Conservation (phyloP, 2,888 invertebrate species). For the Idaea straminata region DNA sequence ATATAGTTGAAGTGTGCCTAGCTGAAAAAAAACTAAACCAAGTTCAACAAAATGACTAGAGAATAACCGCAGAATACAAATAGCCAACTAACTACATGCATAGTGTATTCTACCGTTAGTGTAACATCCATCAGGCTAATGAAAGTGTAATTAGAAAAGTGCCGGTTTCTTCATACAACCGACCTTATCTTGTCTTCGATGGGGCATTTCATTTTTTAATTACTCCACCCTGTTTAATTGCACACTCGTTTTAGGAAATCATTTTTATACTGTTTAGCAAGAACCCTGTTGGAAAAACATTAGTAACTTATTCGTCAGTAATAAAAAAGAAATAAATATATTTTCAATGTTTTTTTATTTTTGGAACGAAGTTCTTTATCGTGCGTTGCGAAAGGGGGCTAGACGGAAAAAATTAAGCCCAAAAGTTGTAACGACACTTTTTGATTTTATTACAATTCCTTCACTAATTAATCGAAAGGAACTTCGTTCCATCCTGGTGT, state of each 20-base stretch:
- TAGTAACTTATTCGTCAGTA: too few species aligned
- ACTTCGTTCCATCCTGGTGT: too few species aligned
- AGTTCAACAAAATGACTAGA: neutral
- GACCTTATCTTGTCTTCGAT: slow-evolving; percentile 78
- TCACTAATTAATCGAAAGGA: too few species aligned
- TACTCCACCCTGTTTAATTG: slow-evolving; percentile 52
- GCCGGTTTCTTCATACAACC: slow-evolving; percentile 72
- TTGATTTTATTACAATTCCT: too few species aligned
- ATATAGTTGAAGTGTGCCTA: too few species aligned
- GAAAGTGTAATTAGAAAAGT: slow-evolving; percentile 77
- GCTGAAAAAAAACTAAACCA: neutral
- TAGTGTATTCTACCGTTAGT: slow-evolving; percentile 14
- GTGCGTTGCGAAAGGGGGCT: too few species aligned
- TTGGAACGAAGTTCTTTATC: too few species aligned
- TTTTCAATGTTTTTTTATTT: too few species aligned
- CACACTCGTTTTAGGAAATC: slow-evolving; percentile 16
- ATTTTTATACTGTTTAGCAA: neutral
- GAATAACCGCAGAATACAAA: slow-evolving; percentile 9
- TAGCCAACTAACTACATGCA: neutral
- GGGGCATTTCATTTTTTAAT: slow-evolving; percentile 73
- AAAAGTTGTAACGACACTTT: too few species aligned
- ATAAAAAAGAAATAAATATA: too few species aligned
- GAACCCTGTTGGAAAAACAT: neutral
- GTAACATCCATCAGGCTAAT: slow-evolving; percentile 73
- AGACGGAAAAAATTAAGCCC: too few species aligned